These are phyloP conservation scores for Ophthalmolycus amberensis DNA, from an alignment of 2,113 vertebrate genomes.

Conservation along the genomic window DNA sequence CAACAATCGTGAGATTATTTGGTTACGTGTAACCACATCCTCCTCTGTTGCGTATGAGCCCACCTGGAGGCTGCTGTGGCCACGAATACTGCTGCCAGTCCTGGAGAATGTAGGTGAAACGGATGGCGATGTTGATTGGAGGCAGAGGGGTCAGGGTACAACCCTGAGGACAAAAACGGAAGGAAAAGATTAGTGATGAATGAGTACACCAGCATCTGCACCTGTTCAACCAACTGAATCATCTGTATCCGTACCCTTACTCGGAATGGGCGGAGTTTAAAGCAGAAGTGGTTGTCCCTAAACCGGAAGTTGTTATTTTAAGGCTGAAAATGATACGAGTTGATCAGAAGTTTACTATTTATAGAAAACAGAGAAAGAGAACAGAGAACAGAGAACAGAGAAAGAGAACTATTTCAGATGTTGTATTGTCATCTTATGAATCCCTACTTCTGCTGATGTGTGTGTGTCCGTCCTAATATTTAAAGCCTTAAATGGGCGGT, in stretches of 20 bases:
- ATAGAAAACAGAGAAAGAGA: background rate
- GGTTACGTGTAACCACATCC: background rate
- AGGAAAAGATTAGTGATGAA: no score
- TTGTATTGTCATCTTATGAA: no score
- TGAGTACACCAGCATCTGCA: background rate
- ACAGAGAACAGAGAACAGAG: background rate
- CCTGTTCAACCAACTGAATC: background rate
- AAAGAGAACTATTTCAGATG: background rate
- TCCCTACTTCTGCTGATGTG: no score
- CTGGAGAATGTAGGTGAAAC: conserved; percentile 95
- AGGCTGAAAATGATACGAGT: no score
- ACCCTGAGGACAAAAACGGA: conserved; percentile 68
- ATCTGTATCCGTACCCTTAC: background rate
- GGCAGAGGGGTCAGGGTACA: conserved; percentile 91
- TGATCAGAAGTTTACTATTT: no score
- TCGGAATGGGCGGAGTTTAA: no score
- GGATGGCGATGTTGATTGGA: conserved; percentile 91
- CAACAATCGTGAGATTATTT: background rate
- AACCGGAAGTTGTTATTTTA: no score
- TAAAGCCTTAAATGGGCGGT: background rate
- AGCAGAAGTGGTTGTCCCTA: no score
- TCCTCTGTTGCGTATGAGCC: background rate
- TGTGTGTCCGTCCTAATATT: no score
- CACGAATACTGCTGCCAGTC: conserved; percentile 97
- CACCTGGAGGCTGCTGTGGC: conserved; percentile 98